Evolutionary conservation across 2,113 vertebrate species (phyloP).

Genomic region (Tautogolabrus adspersus): DNA sequence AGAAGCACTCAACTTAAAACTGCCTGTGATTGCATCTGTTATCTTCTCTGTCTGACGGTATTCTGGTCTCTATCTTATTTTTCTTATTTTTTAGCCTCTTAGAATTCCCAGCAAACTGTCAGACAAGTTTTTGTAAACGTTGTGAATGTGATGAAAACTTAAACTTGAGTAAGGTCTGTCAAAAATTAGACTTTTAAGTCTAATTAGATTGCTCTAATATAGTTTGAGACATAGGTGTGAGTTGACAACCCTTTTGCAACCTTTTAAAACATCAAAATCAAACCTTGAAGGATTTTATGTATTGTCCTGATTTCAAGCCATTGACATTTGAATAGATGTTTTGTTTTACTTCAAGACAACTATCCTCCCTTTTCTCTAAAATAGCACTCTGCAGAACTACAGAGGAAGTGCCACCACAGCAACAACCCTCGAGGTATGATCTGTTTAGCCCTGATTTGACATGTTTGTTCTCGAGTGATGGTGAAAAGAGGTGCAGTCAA

Average conservation of each 20-base stretch:
- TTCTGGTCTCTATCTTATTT: constrained; percentile 10
- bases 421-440: background rate
- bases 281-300: no score
- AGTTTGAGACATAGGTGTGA: no score
- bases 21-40: constrained; percentile 52
- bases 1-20: constrained; percentile 58
- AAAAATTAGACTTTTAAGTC: no score
- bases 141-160: background rate
- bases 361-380: no score
- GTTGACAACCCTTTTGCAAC: no score
- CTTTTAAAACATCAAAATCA: no score
- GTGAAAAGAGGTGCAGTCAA: background rate
- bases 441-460: background rate
- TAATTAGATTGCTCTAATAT: no score
- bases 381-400: background rate
- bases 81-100: background rate
- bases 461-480: constrained; percentile 28
- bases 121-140: background rate
- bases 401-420: background rate
- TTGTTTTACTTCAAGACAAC: background rate
- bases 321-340: no score
- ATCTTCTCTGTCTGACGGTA: constrained; percentile 15
- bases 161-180: background rate
- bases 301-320: no score
- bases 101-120: constrained; percentile 2